Evolutionary conservation across 2,888 invertebrate species (phyloP).

Genomic region (Byasa hedistus): DNA sequence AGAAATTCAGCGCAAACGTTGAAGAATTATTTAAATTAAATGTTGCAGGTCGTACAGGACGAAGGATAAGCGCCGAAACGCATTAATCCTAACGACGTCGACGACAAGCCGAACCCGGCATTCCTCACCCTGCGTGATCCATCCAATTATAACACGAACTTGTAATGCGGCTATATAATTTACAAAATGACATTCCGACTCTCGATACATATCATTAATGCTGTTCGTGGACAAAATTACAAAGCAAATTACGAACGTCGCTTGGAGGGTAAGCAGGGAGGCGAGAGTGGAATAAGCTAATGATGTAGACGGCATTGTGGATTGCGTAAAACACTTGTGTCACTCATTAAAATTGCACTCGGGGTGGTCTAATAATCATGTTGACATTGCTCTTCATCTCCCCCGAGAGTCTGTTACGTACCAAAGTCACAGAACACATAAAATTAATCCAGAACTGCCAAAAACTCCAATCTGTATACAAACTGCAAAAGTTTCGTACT

Average conservation of each 20-base stretch:
- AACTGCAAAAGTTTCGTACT: no score
- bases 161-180: slow-evolving; percentile 41
- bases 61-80: slow-evolving; percentile 8
- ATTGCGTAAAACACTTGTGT: slow-evolving; percentile 16
- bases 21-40: not conserved
- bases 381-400: slow-evolving; percentile 10
- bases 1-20: no score
- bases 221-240: slow-evolving; percentile 45
- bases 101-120: slow-evolving; percentile 35
- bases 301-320: slow-evolving; percentile 26
- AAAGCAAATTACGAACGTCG: slow-evolving; percentile 38
- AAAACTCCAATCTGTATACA: no score
- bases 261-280: slow-evolving; percentile 32
- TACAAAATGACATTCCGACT: slow-evolving; percentile 47
- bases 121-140: slow-evolving; percentile 42
- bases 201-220: slow-evolving; percentile 42
- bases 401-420: no score
- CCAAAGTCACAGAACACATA: no score
- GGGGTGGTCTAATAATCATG: slow-evolving; percentile 9
- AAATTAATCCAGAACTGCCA: no score
- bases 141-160: slow-evolving; percentile 39
- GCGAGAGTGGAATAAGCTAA: slow-evolving; percentile 29
- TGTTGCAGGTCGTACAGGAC: not conserved
- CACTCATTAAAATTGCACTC: slow-evolving; percentile 14
- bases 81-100: slow-evolving; percentile 29